Conservation (phyloP, 2,888 invertebrate species). For the Andrena trimmerana region DNA sequence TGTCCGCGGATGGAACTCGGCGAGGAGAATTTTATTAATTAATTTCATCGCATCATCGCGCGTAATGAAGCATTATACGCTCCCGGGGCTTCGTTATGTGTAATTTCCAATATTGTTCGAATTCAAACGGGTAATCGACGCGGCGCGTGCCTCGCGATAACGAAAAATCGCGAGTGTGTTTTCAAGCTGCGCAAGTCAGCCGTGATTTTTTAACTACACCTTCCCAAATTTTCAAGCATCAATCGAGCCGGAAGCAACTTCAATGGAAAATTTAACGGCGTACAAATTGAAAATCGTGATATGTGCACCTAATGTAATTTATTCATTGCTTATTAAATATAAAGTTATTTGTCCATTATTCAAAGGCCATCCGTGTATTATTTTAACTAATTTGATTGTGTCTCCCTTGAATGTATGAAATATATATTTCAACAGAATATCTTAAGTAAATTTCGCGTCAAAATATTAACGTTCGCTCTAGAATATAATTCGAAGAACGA, state of each 20-base stretch:
- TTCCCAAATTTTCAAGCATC: neutral
- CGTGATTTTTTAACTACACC: neutral
- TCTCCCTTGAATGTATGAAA: neutral
- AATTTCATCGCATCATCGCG: conserved; percentile 48
- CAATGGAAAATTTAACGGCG: neutral
- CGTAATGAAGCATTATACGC: conserved; percentile 46
- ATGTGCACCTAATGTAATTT: neutral
- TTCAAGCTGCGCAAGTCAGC: neutral
- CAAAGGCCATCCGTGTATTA: neutral
- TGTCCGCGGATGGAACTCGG: conserved; percentile 1
- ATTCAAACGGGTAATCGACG: conserved; percentile 42
- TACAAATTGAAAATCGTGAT: neutral
- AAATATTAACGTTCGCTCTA: neutral
- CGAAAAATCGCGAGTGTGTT: conserved; percentile 4
- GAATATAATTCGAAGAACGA: too few relatives aligned
- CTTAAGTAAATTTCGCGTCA: neutral
- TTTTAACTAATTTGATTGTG: neutral
- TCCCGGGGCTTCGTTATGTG: conserved; percentile 8
- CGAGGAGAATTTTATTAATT: conserved; percentile 52
- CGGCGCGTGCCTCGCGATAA: neutral
- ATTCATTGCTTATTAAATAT: neutral
- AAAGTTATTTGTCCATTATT: neutral
- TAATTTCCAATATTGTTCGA: conserved; percentile 29
- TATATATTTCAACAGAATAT: neutral
- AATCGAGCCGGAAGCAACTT: neutral